Percentiles rank a stretch among this genome's conserved stretches.
Evolutionary conservation across 2,888 invertebrate species (phyloP).

Genomic region (Choreutis nemorana): DNA sequence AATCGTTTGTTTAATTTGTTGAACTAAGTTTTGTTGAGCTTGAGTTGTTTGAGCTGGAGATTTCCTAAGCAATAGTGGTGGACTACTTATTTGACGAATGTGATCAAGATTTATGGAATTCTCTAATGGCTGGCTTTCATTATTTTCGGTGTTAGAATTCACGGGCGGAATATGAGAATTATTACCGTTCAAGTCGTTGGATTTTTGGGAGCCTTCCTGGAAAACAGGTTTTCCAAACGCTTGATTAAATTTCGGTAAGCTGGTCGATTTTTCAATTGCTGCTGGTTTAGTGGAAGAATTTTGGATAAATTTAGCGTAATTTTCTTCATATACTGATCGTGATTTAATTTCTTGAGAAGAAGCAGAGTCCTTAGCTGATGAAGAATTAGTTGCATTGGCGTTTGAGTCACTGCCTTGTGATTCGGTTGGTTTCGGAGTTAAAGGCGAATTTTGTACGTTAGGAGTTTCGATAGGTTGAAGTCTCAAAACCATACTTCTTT

Average conservation of each 20-base stretch:
- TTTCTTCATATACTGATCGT: slow-evolving; percentile 62
- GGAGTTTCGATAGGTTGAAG: slow-evolving; percentile 50
- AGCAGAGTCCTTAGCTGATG: slow-evolving; percentile 22
- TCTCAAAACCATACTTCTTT: slow-evolving; percentile 59
- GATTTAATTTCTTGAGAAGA: slow-evolving; percentile 50
- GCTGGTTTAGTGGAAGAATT: slow-evolving; percentile 35
- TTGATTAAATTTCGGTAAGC: slow-evolving; percentile 80
- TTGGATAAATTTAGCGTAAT: slow-evolving; percentile 64
- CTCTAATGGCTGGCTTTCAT: slow-evolving; percentile 33
- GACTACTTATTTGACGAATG: slow-evolving; percentile 38
- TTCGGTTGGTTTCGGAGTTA: slow-evolving; percentile 27
- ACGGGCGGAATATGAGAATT: slow-evolving; percentile 24
- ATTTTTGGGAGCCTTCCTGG: slow-evolving; percentile 45
- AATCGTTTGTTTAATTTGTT: slow-evolving; percentile 59
- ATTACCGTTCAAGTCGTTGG: slow-evolving; percentile 28
- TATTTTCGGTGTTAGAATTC: slow-evolving; percentile 22
- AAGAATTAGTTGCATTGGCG: slow-evolving; percentile 17
- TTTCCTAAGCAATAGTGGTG: slow-evolving; percentile 46
- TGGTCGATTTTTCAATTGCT: slow-evolving; percentile 48
- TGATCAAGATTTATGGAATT: slow-evolving; percentile 43
- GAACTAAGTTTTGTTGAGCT: slow-evolving; percentile 38
- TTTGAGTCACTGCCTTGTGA: slow-evolving; percentile 28
- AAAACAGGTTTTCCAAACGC: slow-evolving; percentile 79
- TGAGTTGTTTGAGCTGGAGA: slow-evolving; percentile 32
- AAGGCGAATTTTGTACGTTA: slow-evolving; percentile 21